Conservation (phyloP, 1,140 invertebrate species). For the Contarinia nasturtii region DNA sequence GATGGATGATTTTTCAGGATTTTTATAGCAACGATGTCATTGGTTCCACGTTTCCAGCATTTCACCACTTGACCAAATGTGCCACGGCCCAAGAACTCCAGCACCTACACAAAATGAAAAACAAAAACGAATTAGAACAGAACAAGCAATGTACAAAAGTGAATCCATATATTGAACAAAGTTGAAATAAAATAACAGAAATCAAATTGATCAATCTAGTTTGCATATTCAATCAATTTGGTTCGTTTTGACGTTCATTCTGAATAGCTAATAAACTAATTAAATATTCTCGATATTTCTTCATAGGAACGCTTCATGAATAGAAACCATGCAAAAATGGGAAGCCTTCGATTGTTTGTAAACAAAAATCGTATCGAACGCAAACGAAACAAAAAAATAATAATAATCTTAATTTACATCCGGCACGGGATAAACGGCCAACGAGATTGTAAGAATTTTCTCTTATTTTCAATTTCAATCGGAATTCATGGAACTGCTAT, state of each 20-base stretch:
- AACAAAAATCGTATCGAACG: neutral
- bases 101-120: conserved; percentile 34
- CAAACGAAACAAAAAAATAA: no score
- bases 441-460: neutral
- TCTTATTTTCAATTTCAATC: neutral
- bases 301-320: no score
- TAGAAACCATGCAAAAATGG: no score
- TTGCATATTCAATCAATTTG: no score
- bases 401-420: no score
- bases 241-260: no score
- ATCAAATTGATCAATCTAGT: neutral
- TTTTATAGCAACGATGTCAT: conserved; percentile 99
- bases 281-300: no score
- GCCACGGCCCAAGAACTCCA: conserved; percentile 95
- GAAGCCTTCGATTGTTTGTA: no score
- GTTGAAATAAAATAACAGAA: neutral
- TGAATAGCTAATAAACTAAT: no score
- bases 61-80: conserved; percentile 99
- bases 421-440: no score
- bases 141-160: neutral
- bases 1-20: conserved; percentile 99
- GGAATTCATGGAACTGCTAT: neutral
- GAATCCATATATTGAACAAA: no score
- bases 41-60: conserved; percentile 99
- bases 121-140: neutral